Percentiles rank a stretch among this genome's conserved stretches.
Evolutionary conservation across 2,888 invertebrate species (phyloP).

Genomic region (Creontiades dilutus): DNA sequence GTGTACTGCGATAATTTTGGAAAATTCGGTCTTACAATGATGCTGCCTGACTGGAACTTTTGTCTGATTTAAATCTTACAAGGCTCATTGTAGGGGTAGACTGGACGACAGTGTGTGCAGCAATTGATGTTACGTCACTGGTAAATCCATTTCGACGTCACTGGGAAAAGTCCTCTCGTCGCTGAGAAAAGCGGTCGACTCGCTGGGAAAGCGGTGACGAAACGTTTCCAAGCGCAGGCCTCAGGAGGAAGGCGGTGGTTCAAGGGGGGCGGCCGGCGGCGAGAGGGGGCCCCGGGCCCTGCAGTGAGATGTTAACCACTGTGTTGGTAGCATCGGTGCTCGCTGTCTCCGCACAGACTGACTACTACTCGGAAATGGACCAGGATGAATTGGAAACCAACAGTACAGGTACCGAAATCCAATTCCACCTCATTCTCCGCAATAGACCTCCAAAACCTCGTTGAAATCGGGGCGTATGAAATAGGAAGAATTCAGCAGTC

Average conservation of each 20-base stretch:
- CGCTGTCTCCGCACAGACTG: slow-evolving; percentile 73
- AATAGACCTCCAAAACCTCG: background rate
- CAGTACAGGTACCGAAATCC: slow-evolving; percentile 63
- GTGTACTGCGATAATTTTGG: too few species aligned
- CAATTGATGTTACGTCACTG: too few species aligned
- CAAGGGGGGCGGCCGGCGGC: background rate
- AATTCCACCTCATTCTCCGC: background rate
- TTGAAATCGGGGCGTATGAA: background rate
- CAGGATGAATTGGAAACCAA: slow-evolving; percentile 71
- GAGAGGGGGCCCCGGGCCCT: background rate
- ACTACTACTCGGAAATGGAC: slow-evolving; percentile 72
- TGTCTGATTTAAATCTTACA: too few species aligned
- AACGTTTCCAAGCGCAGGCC: background rate
- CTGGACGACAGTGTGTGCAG: too few species aligned
- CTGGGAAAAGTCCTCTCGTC: too few species aligned
- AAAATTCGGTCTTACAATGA: too few species aligned
- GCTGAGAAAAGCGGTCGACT: too few species aligned
- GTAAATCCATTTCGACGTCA: too few species aligned
- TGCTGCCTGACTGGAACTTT: too few species aligned
- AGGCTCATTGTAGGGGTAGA: too few species aligned
- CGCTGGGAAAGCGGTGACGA: too few species aligned
- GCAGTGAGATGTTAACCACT: slow-evolving; percentile 74
- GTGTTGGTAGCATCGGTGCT: slow-evolving; percentile 73
- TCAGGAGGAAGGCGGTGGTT: background rate
- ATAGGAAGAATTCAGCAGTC: background rate